Evolutionary conservation across 2,797 vertebrate genomes (phyloP), one percentile per base, ranked within the genome.

Genomic region (Microcaecilia unicolor): DNA sequence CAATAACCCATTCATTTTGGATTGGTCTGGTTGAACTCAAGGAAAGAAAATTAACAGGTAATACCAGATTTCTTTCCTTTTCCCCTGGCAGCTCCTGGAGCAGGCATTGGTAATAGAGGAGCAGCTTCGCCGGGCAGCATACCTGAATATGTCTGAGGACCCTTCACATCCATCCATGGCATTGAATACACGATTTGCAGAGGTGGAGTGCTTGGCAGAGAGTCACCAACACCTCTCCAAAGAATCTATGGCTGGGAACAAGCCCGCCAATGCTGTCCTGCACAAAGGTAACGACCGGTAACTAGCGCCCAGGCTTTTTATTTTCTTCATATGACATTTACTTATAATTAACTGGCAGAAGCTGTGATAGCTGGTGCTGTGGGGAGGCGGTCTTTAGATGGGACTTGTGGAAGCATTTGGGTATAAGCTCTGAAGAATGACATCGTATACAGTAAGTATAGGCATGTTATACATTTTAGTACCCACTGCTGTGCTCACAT

Each of bases 221-320:
- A 97, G 93, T 47, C 95, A 98, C 64, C 95, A 98, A 75, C 95
- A 98, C 72, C 87, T 98, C 35, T 97, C 93, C 73, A 98, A 98
- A 74, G 95, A 98, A 64, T 96, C 92, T 1, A 97, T 98, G 92
- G 93, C 93, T 4, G 95, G 95, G 60, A 98, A 98, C 71, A 98
- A 98, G 46, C 95, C 95, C 10, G 95, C 95, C 49, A 98, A 98
- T 2, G 94, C 93, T 2, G 95, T 98, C 37, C 82, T 98, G 69
- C 95, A 98, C 70, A 98, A 98, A 93, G 95, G 94, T 97, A 83
- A 48, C 50, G 42, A 10, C 29, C 34, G 52, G 49, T 15, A 8
- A 51, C 40, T 37, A 43, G 44, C 9, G 10, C 6, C 28, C 10
- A 28, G 15, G 15, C 4, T 4, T 15, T 10, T 10, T n/a, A n/a